Percentiles rank a stretch among this genome's conserved stretches.
Conservation (phyloP, 2,797 vertebrate genomes). For the Alauda arvensis region DNA sequence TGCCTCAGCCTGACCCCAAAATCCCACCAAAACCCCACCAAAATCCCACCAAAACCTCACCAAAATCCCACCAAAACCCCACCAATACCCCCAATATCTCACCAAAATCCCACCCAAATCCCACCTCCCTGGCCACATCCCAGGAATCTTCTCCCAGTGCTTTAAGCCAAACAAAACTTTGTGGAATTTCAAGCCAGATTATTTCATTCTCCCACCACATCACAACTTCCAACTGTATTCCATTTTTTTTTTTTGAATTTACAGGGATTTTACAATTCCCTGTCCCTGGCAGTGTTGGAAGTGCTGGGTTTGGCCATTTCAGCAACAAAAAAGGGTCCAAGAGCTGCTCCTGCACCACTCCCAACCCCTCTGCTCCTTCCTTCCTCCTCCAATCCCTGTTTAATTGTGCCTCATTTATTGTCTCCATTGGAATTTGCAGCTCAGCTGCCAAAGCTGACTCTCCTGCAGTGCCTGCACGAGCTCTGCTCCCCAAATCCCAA, state of each 20-base stretch:
- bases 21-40: neutral
- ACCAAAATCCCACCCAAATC: neutral
- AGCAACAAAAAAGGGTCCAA: neutral
- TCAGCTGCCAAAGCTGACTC: neutral
- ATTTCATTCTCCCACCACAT: neutral
- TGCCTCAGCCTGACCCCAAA: neutral
- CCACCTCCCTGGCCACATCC: neutral
- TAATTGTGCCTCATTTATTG: neutral
- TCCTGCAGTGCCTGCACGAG: neutral
- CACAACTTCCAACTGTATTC: neutral
- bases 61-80: neutral
- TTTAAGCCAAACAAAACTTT: neutral
- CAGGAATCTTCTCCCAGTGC: rapidly evolving
- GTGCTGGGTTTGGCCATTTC: neutral
- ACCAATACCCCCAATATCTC: too few species aligned
- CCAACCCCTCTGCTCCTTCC: neutral
- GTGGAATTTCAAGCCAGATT: neutral
- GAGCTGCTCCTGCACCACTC: neutral
- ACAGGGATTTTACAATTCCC: neutral
- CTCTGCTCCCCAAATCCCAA: neutral
- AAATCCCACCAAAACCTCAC: neutral
- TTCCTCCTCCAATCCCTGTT: neutral
- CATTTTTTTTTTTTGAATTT: neutral
- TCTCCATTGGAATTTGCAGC: neutral
- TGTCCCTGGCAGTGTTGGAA: neutral